Base-by-base conservation (phyloP, 2,797 vertebrate genomes). In the Myotis planiceps region DNA sequence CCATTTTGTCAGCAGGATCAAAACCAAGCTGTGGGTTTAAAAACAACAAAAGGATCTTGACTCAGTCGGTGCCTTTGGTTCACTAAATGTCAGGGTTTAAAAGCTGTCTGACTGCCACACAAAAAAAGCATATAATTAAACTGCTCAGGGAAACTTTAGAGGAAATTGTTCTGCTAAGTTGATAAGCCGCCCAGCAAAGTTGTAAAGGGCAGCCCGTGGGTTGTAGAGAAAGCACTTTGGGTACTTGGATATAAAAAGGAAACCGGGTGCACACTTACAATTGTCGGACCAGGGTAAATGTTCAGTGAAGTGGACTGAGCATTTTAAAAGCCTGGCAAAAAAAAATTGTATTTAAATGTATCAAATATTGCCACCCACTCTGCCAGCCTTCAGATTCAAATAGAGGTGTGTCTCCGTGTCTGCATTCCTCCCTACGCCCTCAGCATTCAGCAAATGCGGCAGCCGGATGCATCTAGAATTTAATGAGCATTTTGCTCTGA, bases 401-500 rank as follows among this genome's bases (percentile, higher is more conserved):
- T 4, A 71, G 90, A 93, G 82, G 93, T n/a, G 49, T 88, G 34
- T 60, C 93, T 93, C 71, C 80, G 39, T 72, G 23, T 81, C 92
- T 37, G 25, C 14, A 3, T 42, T 51, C 83, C 87, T 93, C 87
- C 86, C 89, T 58, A 66, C 0, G 0, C 74, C 89, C 58, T 95
- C 42, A 83, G 90, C 84, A 80, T 85, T 94, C 68, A 63, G 88
- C 65, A 83, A 94, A 72, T 37, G 13, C 80, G 39, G 90, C 92
- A 95, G 92, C 85, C 65, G 47, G 85, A 90, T 86, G 93, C 88
- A 86, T 51, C 82, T 80, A 93, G 97, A 96, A 94, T 95, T 68
- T 96, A 98, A 97, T 93, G 74, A 97, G 88, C 65, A 60, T 86
- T 95, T 96, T 92, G 53, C 81, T 95, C 79, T 83, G 95, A 96